Base-by-base conservation (phyloP, 2,888 invertebrate species). In the Lepeophtheirus nordmannii region DNA sequence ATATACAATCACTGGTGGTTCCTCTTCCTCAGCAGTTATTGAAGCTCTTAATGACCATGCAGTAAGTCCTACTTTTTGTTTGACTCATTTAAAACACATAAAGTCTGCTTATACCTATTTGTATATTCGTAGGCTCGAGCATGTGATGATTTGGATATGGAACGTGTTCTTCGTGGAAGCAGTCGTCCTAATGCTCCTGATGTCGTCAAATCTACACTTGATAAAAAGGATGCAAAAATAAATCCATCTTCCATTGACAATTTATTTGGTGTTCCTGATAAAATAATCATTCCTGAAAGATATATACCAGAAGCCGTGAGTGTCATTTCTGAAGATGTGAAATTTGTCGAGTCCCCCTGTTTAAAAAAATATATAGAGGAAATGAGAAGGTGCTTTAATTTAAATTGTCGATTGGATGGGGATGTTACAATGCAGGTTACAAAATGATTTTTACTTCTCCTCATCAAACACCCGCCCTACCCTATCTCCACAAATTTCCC, bases 271-370 rank as follows among this genome's bases (percentile, higher is more conserved):
- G 86, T 89, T 20, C 92, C 92, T 14, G 86, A 86, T 75, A 91
- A 91, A 78, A 91, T 92, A 71, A 79, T 85, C 69, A 92, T 92
- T 72, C 92, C 92, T 0, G 91, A 92, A 77, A 81, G 92, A 70
- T 92, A 92, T 73, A 85, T 91, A 71, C 90, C 91, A 23, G 91
- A 92, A 75, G 86, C 87, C 79, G 84, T 87, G 63, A 70, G 70
- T 30, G 1, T 12, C 20, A 38, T 12, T 14, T 10, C n/a, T 20
- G n/a, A n/a, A n/a, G n/a, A n/a, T n/a, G n/a, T n/a, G n/a, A n/a
- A n/a, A n/a, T n/a, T 61, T 8, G 23, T 20, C n/a, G 20, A n/a
- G n/a, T n/a, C n/a, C n/a, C n/a, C n/a, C n/a, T n/a, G n/a, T n/a
- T n/a, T n/a, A n/a, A n/a, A n/a, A n/a, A n/a, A n/a, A n/a, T n/a